Base-by-base conservation (phyloP, 2,797 vertebrate genomes). In the Channa striata region DNA sequence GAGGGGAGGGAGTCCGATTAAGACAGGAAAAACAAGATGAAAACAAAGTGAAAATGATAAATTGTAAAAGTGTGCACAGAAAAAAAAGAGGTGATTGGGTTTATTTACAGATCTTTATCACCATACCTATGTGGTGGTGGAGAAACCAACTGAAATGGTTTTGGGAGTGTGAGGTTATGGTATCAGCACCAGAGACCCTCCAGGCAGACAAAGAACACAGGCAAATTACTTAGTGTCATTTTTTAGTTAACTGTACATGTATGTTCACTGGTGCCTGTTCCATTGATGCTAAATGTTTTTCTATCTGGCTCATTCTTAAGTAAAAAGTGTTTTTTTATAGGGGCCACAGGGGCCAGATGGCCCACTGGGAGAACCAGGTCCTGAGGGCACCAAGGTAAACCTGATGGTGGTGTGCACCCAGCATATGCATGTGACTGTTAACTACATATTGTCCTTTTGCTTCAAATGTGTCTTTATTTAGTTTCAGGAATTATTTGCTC, bases 271-370 rank as follows among this genome's bases (percentile, higher is more conserved):
- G 1, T 50, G 30, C 25, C 6, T 59, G 51, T 36, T 64, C 25
- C 65, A 57, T 72, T 58, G 48, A 78, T 62, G 47, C 10, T 44
- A 36, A 19, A 52, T n/a, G 2, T 34, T 0, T 49, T 25, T 17
- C 11, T 51, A 42, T 23, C 12, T 34, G 47, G 17, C 47, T 2
- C 8, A 44, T 62, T 74, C 21, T 68, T 78, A 68, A 43, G 37
- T 39, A 80, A 6, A 63, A 39, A 56, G 33, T 12, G 74, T 47
- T 74, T 8, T 83, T 34, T 89, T 19, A 9, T 89, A 99, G 98
- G 98, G 98, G 16, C 97, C 96, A 52, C 93, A 71, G 87, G 97
- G 98, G 85, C 81, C 93, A 8, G 97, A 99, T 2, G 97, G 97
- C 79, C 93, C 92, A 42, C 51, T 72, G 10, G 98, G 98, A 91